Evolutionary conservation across 2,888 invertebrate species (phyloP).

Genomic region (Mechanitis mazaeus): DNA sequence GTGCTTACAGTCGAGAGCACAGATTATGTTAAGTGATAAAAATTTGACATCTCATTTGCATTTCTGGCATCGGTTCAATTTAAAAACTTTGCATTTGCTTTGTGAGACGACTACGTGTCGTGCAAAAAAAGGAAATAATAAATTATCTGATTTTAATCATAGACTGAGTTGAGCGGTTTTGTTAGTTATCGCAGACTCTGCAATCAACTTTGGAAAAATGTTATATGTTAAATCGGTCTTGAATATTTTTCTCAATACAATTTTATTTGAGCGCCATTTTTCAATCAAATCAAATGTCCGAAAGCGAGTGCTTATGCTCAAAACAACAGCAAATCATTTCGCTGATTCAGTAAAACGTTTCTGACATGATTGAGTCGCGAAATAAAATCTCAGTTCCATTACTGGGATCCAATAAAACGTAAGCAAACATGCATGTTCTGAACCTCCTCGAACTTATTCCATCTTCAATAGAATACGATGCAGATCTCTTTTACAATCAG

Average conservation of each 20-base stretch:
- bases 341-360: too few relatives aligned
- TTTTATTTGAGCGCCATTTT: too few relatives aligned
- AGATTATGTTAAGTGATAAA: conserved; percentile 29
- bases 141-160: too few relatives aligned
- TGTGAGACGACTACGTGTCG: not conserved
- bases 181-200: too few relatives aligned
- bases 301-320: too few relatives aligned
- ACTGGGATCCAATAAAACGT: conserved; percentile 10
- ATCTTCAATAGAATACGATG: conserved; percentile 6
- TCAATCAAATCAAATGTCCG: too few relatives aligned
- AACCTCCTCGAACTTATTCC: conserved; percentile 3
- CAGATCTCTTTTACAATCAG: conserved; percentile 27
- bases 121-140: not conserved
- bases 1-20: conserved; percentile 9
- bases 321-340: too few relatives aligned
- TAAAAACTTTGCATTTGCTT: conserved; percentile 8
- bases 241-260: too few relatives aligned
- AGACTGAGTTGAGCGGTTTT: too few relatives aligned
- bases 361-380: conserved; percentile 9
- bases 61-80: conserved; percentile 27
- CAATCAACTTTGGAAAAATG: too few relatives aligned
- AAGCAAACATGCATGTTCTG: conserved; percentile 9
- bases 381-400: conserved; percentile 9
- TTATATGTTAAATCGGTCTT: too few relatives aligned
- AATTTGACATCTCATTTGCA: conserved; percentile 28